Percentiles rank a stretch among this genome's conserved stretches.
These are phyloP conservation scores for Eulacestoma nigropectus DNA, from an alignment of 2,113 vertebrate genomes.

Conservation along the genomic window DNA sequence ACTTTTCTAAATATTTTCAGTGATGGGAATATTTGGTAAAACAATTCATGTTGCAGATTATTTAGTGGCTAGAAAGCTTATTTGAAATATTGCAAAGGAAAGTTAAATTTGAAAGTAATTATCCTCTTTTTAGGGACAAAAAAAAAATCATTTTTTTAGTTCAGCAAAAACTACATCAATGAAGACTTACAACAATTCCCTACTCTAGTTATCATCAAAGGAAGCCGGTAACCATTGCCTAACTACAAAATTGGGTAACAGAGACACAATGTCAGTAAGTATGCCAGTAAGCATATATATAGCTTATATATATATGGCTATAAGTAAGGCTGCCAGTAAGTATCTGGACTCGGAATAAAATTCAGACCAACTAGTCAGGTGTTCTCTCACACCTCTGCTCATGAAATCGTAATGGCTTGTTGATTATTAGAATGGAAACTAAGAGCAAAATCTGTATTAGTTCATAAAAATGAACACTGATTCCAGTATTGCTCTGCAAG, in stretches of 20 bases:
- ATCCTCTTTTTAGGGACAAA: background rate
- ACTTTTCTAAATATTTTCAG: background rate
- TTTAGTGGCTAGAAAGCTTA: background rate
- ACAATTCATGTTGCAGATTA: background rate
- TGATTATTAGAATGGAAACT: background rate
- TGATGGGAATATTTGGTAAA: background rate
- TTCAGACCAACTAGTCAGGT: background rate
- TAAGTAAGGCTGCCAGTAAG: too few relatives aligned
- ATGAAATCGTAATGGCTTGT: background rate
- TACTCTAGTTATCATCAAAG: background rate
- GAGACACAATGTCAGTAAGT: too few relatives aligned
- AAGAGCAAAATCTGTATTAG: background rate
- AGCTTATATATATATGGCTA: too few relatives aligned
- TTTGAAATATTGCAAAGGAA: background rate
- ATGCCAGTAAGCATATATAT: too few relatives aligned
- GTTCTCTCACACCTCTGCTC: background rate
- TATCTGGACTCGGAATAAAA: background rate
- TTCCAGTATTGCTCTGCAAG: background rate
- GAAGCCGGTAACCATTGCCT: background rate
- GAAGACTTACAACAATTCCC: background rate
- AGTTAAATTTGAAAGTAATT: background rate
- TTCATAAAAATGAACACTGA: background rate
- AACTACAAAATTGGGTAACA: background rate
- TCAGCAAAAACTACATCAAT: background rate
- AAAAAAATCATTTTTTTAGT: rapidly evolving